Percentiles rank a stretch among this genome's conserved stretches.
Evolutionary conservation across 1,140 invertebrate genomes (phyloP).

Genomic region (Megalopta genalis): DNA sequence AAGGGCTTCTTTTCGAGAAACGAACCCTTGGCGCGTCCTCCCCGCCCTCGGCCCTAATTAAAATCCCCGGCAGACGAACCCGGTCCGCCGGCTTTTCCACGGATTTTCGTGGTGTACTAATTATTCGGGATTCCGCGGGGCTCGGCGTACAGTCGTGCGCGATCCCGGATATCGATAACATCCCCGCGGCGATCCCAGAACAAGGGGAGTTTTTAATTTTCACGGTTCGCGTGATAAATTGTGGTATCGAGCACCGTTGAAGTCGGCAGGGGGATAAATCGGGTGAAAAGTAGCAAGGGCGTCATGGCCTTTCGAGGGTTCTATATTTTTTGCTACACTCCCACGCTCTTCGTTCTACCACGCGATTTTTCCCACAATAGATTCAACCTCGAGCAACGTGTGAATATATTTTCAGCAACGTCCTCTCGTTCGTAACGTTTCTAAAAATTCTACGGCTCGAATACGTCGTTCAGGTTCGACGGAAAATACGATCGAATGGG

Average conservation of each 20-base stretch:
- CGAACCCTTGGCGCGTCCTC: neutral
- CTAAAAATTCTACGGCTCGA: no score
- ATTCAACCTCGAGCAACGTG: no score
- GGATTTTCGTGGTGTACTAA: conserved; percentile 25
- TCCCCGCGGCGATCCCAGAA: neutral
- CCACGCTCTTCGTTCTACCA: no score
- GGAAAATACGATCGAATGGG: no score
- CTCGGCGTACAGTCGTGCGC: no score
- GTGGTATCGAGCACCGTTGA: neutral
- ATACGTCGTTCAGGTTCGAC: no score
- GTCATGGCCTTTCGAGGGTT: no score
- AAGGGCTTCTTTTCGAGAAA: conserved; percentile 10
- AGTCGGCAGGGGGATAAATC: neutral
- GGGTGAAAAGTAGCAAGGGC: neutral
- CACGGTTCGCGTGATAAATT: neutral
- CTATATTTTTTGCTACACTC: no score
- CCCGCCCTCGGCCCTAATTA: conserved; percentile 18
- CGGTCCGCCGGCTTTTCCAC: conserved; percentile 12
- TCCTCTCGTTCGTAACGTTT: no score
- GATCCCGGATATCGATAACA: conserved; percentile 17
- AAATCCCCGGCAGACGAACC: neutral
- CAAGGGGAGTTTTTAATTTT: conserved; percentile 3
- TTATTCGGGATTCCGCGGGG: neutral
- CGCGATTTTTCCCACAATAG: no score
- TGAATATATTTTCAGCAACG: no score